Percentiles rank a stretch among this genome's conserved stretches.
phyloP scores from a whole-genome alignment of 2,797 vertebrate genomes.

The Sus cebifrons region DNA sequence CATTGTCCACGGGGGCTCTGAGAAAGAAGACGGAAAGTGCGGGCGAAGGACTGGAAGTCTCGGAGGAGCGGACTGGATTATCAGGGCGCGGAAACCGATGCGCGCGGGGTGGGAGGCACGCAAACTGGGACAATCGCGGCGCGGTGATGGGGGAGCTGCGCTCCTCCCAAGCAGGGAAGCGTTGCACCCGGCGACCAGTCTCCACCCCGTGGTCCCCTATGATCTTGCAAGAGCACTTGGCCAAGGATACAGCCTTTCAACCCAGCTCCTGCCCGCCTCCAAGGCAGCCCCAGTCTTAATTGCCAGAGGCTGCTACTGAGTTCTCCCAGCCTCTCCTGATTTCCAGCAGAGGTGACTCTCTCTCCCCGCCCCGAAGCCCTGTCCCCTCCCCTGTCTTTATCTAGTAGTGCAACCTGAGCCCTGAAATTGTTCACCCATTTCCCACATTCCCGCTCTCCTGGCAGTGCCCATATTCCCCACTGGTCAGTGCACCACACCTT shows the following conservation, averaged over 20 bases:
- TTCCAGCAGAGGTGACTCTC: background rate
- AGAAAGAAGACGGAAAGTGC: constrained; percentile 19
- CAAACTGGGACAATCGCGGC: background rate
- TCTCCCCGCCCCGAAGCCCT: background rate
- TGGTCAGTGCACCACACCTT: background rate
- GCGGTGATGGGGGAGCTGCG: background rate
- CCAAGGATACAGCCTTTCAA: background rate
- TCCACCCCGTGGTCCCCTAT: background rate
- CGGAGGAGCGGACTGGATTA: background rate
- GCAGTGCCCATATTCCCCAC: background rate
- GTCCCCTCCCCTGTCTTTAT: background rate
- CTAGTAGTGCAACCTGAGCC: background rate
- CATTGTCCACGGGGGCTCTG: constrained; percentile 57
- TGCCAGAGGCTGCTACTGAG: background rate
- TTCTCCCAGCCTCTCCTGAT: background rate
- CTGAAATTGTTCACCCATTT: constrained; percentile 34
- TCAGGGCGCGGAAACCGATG: background rate
- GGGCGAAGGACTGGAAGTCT: constrained; percentile 10
- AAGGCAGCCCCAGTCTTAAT: accelerated
- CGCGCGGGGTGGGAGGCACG: background rate
- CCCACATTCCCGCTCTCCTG: no score
- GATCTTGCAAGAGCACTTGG: background rate
- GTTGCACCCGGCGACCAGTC: background rate
- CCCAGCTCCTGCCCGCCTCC: background rate
- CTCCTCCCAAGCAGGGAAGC: constrained; percentile 46